Conservation (phyloP, 2,113 vertebrate genomes). For the Mustelus asterias region DNA sequence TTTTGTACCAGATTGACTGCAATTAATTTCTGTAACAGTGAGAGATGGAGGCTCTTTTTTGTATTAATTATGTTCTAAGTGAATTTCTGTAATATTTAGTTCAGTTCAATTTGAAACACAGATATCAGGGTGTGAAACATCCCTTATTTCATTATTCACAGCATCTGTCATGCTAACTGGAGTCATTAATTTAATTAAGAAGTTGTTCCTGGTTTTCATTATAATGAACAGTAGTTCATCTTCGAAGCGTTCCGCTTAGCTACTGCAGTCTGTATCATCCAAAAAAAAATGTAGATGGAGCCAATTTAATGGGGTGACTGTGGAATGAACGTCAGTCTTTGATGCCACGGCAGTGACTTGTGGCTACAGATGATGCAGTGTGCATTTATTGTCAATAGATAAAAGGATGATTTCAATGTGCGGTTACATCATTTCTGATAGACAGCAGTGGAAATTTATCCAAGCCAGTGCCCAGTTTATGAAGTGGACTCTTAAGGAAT, state of each 20-base stretch:
- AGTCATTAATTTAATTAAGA: slow-evolving; percentile 10
- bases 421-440: neutral
- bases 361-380: neutral
- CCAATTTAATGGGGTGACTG: neutral
- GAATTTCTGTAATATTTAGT: slow-evolving; percentile 28
- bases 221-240: neutral
- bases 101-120: slow-evolving; percentile 1
- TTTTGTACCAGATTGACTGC: neutral
- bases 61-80: slow-evolving; percentile 18
- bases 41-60: slow-evolving; percentile 20
- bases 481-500: neutral
- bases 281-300: neutral
- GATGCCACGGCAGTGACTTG: neutral
- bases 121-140: neutral
- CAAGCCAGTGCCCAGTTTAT: neutral
- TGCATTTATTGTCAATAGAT: neutral
- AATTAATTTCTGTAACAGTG: slow-evolving; percentile 20
- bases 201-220: neutral
- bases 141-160: slow-evolving; percentile 5
- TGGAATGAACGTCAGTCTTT: neutral
- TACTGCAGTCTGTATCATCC: neutral
- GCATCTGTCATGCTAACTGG: slow-evolving; percentile 8
- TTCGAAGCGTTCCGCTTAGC: neutral
- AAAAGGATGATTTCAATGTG: neutral
- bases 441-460: neutral